Base-by-base conservation (phyloP, 2,797 vertebrate species). In the Tauraco hartlaubi region DNA sequence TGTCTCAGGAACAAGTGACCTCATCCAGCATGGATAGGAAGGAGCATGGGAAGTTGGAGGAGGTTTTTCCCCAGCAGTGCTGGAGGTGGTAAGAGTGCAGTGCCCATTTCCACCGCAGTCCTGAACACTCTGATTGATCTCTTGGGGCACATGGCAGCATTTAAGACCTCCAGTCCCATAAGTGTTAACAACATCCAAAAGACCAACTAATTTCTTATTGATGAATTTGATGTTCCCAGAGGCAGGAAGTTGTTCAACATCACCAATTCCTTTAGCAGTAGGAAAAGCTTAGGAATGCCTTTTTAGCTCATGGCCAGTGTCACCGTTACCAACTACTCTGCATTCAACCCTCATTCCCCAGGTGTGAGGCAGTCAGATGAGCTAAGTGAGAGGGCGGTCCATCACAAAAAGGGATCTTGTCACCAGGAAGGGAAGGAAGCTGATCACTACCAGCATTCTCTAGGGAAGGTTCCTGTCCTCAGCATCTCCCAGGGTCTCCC, bases 271-370 rank as follows among this genome's bases (percentile, higher is more conserved):
- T 89, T 94, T 33, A 74, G 68, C 67, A 89, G 85, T 4, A 84
- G 33, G 41, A 93, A 67, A 85, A 94, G 37, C 35, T 86, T 87
- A 95, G 62, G 63, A 95, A 88, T 37, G 73, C 51, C 33, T 64
- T 72, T 21, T 89, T 91, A 94, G 63, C 48, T 82, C 75, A 64
- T 9, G 58, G 75, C 26, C 72, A 91, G 43, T 33, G 52, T 85
- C 64, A 75, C 29, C n/a, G 49, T 61, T 51, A 55, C 35, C 41
- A 59, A 31, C 39, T 49, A 55, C 46, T 49, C 74, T 83, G 67
- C 64, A 63, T 48, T 80, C n/a, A 95, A 55, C 41, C n/a, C 73
- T 73, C 67, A 55, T 52, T 58, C 78, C 51, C 64, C 54, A 15
- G 21, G 29, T 62, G 48, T 82, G 61, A 76, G 79, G 68, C 52